These are phyloP conservation scores for Acleris literana DNA, from an alignment of 2,888 invertebrate species.

Conservation along the genomic window DNA sequence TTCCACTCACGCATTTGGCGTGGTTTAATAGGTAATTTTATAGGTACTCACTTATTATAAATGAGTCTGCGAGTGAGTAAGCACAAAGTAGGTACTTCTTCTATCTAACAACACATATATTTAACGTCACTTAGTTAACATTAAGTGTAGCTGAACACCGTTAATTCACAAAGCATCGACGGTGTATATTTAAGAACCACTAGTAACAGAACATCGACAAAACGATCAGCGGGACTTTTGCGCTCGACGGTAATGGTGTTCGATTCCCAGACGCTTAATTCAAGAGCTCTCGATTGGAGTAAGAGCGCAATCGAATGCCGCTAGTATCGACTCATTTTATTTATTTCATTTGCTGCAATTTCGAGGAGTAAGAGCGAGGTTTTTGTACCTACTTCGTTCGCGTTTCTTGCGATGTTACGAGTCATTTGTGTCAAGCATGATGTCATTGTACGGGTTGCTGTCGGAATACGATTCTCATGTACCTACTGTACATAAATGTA, in stretches of 20 bases:
- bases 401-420: constrained; percentile 28
- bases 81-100: neutral
- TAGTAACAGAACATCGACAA: constrained; percentile 20
- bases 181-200: neutral
- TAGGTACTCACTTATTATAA: too few species aligned
- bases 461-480: neutral
- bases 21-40: too few species aligned
- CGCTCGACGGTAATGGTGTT: constrained; percentile 30
- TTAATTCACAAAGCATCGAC: constrained; percentile 5
- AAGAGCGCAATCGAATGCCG: constrained; percentile 40
- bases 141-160: neutral
- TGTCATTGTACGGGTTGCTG: constrained; percentile 5
- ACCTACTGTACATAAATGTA: too few species aligned
- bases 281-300: constrained; percentile 54
- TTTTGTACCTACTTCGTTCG: constrained; percentile 29
- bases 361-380: constrained; percentile 29
- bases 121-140: neutral
- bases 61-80: too few species aligned
- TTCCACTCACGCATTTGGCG: too few species aligned
- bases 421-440: constrained; percentile 22
- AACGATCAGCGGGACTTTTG: constrained; percentile 33
- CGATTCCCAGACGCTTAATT: constrained; percentile 40
- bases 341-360: constrained; percentile 36
- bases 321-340: constrained; percentile 31
- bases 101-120: neutral